Percentiles rank a stretch among this genome's conserved stretches.
Evolutionary conservation across 2,797 vertebrate genomes (phyloP).

Genomic region (Pseudochaenichthys georgianus): DNA sequence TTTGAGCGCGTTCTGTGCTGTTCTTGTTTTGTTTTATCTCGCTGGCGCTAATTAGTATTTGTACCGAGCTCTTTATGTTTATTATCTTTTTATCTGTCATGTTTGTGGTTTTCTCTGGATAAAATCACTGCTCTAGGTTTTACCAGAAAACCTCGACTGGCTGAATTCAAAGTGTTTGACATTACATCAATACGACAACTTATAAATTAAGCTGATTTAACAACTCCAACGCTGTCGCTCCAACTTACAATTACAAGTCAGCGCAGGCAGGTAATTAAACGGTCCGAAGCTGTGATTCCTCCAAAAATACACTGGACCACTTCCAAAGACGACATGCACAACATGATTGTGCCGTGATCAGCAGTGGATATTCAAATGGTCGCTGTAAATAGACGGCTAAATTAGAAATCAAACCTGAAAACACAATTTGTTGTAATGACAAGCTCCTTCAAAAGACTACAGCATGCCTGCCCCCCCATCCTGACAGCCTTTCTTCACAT

Average conservation of each 20-base stretch:
- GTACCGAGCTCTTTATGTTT: neutral
- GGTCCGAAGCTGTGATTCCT: constrained; percentile 41
- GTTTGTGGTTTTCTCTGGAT: neutral
- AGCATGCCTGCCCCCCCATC: constrained; percentile 54
- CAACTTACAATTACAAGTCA: constrained; percentile 45
- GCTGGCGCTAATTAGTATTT: constrained; percentile 30
- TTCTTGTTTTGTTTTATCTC: neutral
- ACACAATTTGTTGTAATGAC: constrained; percentile 77
- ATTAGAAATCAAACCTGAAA: constrained; percentile 77
- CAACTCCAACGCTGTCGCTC: constrained; percentile 19
- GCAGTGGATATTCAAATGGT: constrained; percentile 65
- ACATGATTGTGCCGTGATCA: constrained; percentile 43
- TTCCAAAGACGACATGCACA: constrained; percentile 17
- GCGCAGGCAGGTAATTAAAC: constrained; percentile 59
- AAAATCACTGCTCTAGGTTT: neutral
- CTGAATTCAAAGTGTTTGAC: constrained; percentile 34
- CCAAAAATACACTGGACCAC: constrained; percentile 58
- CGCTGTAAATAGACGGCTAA: constrained; percentile 74
- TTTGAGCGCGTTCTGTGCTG: constrained; percentile 1
- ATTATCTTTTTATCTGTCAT: constrained; percentile 10
- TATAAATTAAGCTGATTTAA: constrained; percentile 43
- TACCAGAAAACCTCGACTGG: constrained; percentile 6
- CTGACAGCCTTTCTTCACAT: constrained; percentile 80
- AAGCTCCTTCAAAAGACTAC: constrained; percentile 77
- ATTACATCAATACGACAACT: constrained; percentile 23